phyloP scores from a whole-genome alignment of 2,113 vertebrate genomes.

The Trematomus loennbergii region DNA sequence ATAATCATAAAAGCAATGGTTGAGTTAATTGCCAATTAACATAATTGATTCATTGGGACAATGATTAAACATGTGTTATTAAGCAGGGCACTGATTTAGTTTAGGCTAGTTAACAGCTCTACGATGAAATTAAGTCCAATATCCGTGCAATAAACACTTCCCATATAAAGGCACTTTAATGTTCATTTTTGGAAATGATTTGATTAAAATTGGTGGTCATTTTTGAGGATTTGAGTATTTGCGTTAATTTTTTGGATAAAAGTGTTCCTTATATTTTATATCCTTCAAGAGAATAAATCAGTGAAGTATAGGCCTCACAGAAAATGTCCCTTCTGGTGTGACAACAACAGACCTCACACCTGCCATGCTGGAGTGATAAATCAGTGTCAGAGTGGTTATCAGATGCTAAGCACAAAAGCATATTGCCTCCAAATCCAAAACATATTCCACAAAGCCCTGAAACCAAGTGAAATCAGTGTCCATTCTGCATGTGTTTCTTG shows the following conservation, averaged over 20 bases:
- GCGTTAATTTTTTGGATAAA: neutral
- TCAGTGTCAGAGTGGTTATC: constrained; percentile 39
- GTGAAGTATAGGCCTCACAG: neutral
- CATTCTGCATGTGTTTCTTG: constrained; percentile 7
- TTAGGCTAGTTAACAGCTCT: neutral
- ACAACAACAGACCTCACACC: constrained; percentile 42
- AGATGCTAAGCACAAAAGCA: constrained; percentile 34
- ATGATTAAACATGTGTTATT: neutral
- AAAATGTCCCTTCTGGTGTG: neutral
- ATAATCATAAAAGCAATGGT: neutral
- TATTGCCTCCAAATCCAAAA: constrained; percentile 37
- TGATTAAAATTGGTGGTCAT: neutral
- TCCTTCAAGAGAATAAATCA: neutral
- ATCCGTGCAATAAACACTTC: neutral
- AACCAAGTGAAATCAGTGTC: constrained; percentile 1
- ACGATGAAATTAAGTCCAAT: neutral
- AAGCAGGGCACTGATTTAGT: neutral
- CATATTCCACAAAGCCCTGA: constrained; percentile 37
- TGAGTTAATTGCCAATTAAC: neutral
- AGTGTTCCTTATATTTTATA: neutral
- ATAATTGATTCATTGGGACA: neutral
- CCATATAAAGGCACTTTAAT: neutral
- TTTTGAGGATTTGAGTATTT: neutral
- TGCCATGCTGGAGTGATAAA: constrained; percentile 30
- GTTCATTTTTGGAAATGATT: neutral